Evolutionary conservation across 2,113 vertebrate genomes (phyloP), one percentile per base, ranked within the genome.

Genomic region (Mus spicilegus): DNA sequence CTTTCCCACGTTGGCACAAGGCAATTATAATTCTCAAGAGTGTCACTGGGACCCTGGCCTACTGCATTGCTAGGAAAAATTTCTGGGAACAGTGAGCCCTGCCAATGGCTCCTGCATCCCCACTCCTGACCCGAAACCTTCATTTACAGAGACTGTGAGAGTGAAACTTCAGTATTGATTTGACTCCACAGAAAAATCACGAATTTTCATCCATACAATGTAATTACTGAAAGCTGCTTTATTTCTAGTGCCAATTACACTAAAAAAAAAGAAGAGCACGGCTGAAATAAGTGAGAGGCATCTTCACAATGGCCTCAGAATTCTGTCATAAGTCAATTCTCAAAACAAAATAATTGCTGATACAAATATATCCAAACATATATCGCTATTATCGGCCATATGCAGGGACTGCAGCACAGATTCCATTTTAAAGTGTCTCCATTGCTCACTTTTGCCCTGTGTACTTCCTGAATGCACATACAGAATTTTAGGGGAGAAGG

Each of bases 41-140:
- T 58, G 95, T 96, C 90, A 95, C 97, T 98, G 97, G 81, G 96
- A 98, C 98, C 91, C 54, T 95, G 97, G 95, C 95, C 97, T 96
- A 96, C 95, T 65, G 96, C 97, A 98, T 72, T 95, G 96, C 33
- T 73, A 51, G 85, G 17, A 54, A 97, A 97, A 97, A 97, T 97
- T 96, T 95, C 56, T 82, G 97, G 98, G 98, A 98, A 99, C 97
- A 98, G 98, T 98, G 97, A 98, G 98, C 97, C 97, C 95, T 12
- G 63, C 95, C 97, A 97, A 98, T 94, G 97, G 98, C 97, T 97
- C 80, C 96, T 94, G 78, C 96, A 98, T 94, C 97, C 82, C 80
- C 5, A 16, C 33, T 73, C 78, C 93, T 90, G 5, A 39, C 30
- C 0, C 22, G 90, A 92, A 89, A 92, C 36, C 61, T 91, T 93